phyloP scores from a whole-genome alignment of 2,797 vertebrate genomes.

The Lacerta agilis region DNA sequence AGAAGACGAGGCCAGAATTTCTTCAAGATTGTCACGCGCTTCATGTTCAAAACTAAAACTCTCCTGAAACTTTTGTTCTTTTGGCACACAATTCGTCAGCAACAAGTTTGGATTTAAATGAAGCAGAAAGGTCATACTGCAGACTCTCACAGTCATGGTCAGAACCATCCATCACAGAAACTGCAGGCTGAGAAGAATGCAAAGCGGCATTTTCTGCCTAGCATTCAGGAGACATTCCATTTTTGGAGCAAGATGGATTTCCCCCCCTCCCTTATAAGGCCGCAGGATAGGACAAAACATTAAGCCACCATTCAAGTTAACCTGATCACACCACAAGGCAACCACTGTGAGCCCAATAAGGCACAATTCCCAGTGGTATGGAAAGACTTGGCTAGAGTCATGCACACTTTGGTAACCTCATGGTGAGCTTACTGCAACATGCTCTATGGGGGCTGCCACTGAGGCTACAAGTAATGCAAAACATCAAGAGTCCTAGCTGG shows the following conservation, averaged over 20 bases:
- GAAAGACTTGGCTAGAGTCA: neutral
- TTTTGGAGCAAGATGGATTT: neutral
- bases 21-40: neutral
- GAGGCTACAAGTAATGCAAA: neutral
- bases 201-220: neutral
- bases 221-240: neutral
- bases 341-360: neutral
- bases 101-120: constrained; percentile 16
- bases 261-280: neutral
- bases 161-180: constrained; percentile 7
- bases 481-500: neutral
- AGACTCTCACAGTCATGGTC: constrained; percentile 1
- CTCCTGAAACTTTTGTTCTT: neutral
- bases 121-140: constrained; percentile 4
- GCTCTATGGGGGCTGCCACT: neutral
- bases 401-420: neutral
- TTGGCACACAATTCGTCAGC: neutral
- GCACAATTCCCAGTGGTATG: neutral
- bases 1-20: neutral
- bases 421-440: neutral
- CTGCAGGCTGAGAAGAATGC: neutral
- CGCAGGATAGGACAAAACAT: neutral
- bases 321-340: neutral
- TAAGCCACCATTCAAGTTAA: neutral
- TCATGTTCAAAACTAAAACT: neutral